Base-by-base conservation (phyloP, 30 jellyfish, hydroid and myxozoan genomes). In the Aurelia sp. region DNA sequence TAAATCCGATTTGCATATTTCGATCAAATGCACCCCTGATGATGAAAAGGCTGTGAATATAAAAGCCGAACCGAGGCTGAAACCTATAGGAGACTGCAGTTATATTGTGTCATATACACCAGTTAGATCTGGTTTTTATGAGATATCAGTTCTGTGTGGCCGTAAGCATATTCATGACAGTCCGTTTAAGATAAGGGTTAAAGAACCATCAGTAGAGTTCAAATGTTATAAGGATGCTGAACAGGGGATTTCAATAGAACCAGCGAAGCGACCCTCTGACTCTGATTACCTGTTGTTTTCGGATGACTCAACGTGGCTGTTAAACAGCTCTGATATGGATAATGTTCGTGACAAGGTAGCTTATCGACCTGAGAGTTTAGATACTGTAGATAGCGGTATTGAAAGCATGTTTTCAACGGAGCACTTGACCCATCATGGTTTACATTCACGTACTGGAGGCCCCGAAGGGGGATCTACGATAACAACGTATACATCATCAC, bases 71-170 rank as follows among this genome's bases (percentile, higher is more conserved):
- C 96, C 94, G 9, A 88, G 67, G 78, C 67, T 94, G 11, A 94
- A 84, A 64, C 92, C 96, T 3, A 74, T 94, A n/a, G 94, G 91
- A 24, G 97, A 89, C 51, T n/a, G 87, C 20, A 86, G 96, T 20
- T 88, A 94, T 64, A 73, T 89, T 20, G 92, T 94, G 18, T 81
- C 97, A 38, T 94, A 94, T 84, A 94, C 98, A 16, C 98, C 98
- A 4, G 81, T 92, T 2, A 75, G 97, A 48, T 90, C 98, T 41
- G 98, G 98, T 2, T 69, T 62, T 61, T 94, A 87, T 58, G 91
- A 68, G 24, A 70, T 94, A 53, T 81, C 94, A 22, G 86, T 94
- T 12, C 78, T 88, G 24, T 94, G 95, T 65, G 97, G 96, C 11
- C 60, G 75, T 22, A 89, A 83, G 27, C 97, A 94, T 84, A 94